Evolutionary conservation across 2,888 invertebrate genomes (phyloP), one percentile per base, ranked within the genome.

Genomic region (Spatulosminthurus flaviceps): DNA sequence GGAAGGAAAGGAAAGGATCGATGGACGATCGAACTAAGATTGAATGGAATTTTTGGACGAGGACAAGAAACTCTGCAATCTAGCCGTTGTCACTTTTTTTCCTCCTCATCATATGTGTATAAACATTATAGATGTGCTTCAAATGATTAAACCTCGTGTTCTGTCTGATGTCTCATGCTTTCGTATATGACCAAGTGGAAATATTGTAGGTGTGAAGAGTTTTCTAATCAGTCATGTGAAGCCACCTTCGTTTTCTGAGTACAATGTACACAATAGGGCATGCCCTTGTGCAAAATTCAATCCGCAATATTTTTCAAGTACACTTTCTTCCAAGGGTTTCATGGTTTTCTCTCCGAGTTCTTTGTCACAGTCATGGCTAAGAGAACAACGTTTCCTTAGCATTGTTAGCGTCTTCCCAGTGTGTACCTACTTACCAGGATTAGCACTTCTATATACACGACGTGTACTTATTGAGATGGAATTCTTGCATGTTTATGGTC

Each of bases 221-320:
- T 64, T 64, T 22, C 64, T 64, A 64, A 64, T 64, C 64, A 64
- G 64, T 64, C 64, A 64, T 64, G 64, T 64, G 64, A 64, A 64
- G 64, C 64, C 64, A 26, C 24, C 64, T 24, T 64, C 26, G 9
- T 64, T 64, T 64, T 64, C 64, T 24, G 64, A 64, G 64, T 24
- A 26, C 64, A 64, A 64, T 24, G n/a, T 24, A 64, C 24, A 24
- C 64, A 64, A 64, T 64, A 64, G 60, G 16, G 26, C 7, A 24
- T 64, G 64, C 13, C 64, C 64, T 64, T 64, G 64, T 26, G 24
- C 64, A 64, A 64, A 64, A 64, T 64, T 24, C 24, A 22, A 24
- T 64, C 64, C 26, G 24, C 26, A 64, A 64, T 64, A 64, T 64
- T 64, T 64, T 26, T 64, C 64, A 64, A 64, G 64, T 64, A 26